phyloP scores from a whole-genome alignment of 2,888 invertebrate genomes.

The Linyphia triangularis region DNA sequence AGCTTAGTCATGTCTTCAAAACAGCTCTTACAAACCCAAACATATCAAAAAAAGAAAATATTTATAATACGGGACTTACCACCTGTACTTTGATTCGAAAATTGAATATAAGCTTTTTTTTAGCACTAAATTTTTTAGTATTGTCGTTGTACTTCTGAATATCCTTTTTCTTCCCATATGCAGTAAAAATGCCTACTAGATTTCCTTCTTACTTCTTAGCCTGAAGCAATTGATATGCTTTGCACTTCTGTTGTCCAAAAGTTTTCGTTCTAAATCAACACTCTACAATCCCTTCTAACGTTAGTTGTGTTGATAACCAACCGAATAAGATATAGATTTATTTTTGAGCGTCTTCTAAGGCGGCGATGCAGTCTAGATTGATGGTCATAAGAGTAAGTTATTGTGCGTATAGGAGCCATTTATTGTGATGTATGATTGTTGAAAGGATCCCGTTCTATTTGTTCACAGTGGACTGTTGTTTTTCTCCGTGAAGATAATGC shows the following conservation, averaged over 20 bases:
- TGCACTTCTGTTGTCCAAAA: constrained; percentile 3
- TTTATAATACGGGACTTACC: no score
- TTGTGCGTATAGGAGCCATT: constrained; percentile 61
- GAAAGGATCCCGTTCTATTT: constrained; percentile 68
- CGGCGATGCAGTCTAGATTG: constrained; percentile 56
- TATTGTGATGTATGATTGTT: constrained; percentile 70
- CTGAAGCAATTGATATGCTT: constrained; percentile 10
- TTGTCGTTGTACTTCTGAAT: no score
- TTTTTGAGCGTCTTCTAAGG: constrained; percentile 42
- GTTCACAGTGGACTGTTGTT: constrained; percentile 64
- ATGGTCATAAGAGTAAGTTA: constrained; percentile 58
- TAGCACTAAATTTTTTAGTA: no score
- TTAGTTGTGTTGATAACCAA: constrained; percentile 31
- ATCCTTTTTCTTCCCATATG: no score
- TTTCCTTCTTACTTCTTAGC: not conserved
- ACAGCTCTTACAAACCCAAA: no score
- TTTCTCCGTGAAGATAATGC: constrained; percentile 65
- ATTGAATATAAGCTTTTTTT: no score
- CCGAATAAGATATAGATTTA: constrained; percentile 49
- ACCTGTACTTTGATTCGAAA: no score
- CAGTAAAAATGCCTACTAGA: not conserved
- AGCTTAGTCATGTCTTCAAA: no score
- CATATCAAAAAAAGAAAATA: no score
- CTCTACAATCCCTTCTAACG: not conserved
- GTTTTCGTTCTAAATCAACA: constrained; percentile 9